Conservation (phyloP, 2,113 vertebrate species). For the Saccopteryx bilineata region DNA sequence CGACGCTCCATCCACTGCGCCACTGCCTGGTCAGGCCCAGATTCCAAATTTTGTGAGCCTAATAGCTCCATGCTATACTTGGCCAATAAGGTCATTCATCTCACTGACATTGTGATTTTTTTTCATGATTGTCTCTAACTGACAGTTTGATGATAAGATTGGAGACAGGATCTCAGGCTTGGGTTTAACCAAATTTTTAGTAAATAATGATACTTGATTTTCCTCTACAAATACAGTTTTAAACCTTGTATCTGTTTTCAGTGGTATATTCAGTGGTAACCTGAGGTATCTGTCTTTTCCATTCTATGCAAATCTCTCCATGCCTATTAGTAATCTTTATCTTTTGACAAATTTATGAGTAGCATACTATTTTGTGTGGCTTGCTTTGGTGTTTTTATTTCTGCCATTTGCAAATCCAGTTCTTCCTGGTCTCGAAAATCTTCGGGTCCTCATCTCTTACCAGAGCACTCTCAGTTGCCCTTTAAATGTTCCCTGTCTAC, state of each 20-base stretch:
- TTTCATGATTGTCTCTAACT: neutral
- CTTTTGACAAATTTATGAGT: neutral
- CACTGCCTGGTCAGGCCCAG: neutral
- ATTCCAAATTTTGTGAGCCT: neutral
- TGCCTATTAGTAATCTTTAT: conserved; percentile 1
- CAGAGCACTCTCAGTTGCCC: neutral
- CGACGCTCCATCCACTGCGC: too few relatives aligned
- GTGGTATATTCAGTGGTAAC: neutral
- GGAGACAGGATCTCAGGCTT: neutral
- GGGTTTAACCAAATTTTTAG: conserved; percentile 7
- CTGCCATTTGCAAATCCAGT: conserved; percentile 11
- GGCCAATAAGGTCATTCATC: neutral
- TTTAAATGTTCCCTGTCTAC: conserved; percentile 43
- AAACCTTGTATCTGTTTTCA: conserved; percentile 35
- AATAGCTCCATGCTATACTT: neutral
- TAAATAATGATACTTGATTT: conserved; percentile 19
- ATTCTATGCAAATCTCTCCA: neutral
- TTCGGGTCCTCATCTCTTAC: neutral
- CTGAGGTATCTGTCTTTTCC: neutral
- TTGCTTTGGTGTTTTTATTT: neutral
- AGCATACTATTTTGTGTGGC: neutral
- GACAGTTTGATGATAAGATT: neutral
- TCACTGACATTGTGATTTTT: neutral
- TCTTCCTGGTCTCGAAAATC: neutral
- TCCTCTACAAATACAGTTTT: neutral